phyloP scores from a whole-genome alignment of 2,888 invertebrate species.

The Chrysopilus asiliformis region DNA sequence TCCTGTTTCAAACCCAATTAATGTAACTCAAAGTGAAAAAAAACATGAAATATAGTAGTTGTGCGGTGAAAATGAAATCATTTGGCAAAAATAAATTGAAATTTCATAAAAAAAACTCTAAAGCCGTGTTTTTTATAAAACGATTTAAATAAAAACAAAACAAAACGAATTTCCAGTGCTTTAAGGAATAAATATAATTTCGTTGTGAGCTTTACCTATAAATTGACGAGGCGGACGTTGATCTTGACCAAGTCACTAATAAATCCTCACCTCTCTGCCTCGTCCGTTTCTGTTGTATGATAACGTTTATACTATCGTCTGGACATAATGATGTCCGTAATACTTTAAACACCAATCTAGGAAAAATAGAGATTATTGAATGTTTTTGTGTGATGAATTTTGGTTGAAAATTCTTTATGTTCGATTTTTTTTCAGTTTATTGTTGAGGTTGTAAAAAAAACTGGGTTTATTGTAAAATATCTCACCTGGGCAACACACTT shows the following conservation, averaged over 20 bases:
- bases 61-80: no score
- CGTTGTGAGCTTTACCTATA: conserved; percentile 39
- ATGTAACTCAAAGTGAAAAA: no score
- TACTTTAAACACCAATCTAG: conserved; percentile 56
- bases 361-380: conserved; percentile 15
- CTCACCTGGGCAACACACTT: conserved; percentile 71
- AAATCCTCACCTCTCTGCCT: conserved; percentile 47
- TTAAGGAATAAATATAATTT: no score
- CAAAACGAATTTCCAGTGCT: no score
- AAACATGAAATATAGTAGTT: no score
- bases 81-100: no score
- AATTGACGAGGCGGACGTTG: conserved; percentile 45
- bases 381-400: conserved; percentile 6
- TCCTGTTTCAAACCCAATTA: no score
- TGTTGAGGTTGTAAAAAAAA: neutral
- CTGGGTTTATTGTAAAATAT: conserved; percentile 5
- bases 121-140: no score
- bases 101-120: no score
- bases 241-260: conserved; percentile 48
- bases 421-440: neutral
- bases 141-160: conserved; percentile 2
- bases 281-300: conserved; percentile 45
- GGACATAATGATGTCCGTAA: conserved; percentile 56
- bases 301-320: conserved; percentile 58
- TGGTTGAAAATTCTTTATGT: neutral